Evolutionary conservation across 2,888 invertebrate genomes (phyloP), one percentile per base, ranked within the genome.

Genomic region (Mermis nigrescens): DNA sequence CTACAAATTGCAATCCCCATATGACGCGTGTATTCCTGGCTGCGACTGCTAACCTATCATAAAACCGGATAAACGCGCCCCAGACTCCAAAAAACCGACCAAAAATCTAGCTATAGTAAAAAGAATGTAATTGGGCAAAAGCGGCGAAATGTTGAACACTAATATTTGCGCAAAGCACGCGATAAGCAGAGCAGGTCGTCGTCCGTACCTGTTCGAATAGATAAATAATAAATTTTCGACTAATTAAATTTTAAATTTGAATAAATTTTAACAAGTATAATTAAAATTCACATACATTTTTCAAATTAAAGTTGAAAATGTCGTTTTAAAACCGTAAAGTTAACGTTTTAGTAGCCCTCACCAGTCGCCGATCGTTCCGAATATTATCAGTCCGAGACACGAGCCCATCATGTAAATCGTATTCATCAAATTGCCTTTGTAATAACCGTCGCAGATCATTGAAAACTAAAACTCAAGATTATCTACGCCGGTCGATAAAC

Each of bases 121-220:
- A 2, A 59, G 3, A n/a, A 15, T 54, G 29, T n/a, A 60, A 28
- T 60, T 57, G 31, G 53, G 26, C n/a, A 38, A 29, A 26, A 60
- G 24, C 1, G 55, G 53, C 4, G 46, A 28, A 1, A 55, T 19
- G 31, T 46, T 57, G 24, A 48, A 61, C 12, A 62, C 57, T 12
- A 57, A 31, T 12, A 66, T 31, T 31, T 61, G 59, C 7, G 63
- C 51, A 28, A 59, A 31, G n/a, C 60, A 53, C 29, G 61, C 58
- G 12, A 62, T 48, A n/a, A 64, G 52, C 1, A 66, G 63, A 2
- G 61, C 57, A 12, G 63, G 61, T 24, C 63, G 56, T 53, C 66
- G 56, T 1, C 66, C 66, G 12, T 60, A 55, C 28, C 66, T 66
- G n/a, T n/a, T n/a, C n/a, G n/a, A n/a, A n/a, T n/a, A n/a, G n/a